Conservation (phyloP, 2,797 vertebrate species). For the Vultur gryphus region DNA sequence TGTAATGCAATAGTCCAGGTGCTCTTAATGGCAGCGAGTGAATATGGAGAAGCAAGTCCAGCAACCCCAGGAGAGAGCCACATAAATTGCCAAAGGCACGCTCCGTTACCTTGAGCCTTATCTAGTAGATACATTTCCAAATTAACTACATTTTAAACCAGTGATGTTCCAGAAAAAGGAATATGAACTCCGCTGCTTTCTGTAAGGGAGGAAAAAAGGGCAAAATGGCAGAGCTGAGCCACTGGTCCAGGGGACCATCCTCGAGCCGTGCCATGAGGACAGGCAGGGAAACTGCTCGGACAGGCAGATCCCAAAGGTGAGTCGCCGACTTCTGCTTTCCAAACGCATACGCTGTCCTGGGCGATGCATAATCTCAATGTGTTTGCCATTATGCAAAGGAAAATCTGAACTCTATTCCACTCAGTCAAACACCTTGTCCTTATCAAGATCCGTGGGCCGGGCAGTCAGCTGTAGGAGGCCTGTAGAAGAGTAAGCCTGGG, state of each 20-base stretch:
- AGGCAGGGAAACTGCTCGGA: not conserved
- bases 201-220: not conserved
- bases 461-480: not conserved
- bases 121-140: not conserved
- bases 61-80: not conserved
- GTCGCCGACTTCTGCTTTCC: not conserved
- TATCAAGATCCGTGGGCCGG: not conserved
- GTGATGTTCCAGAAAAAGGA: not conserved
- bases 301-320: not conserved
- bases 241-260: not conserved
- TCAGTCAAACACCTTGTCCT: not conserved
- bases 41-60: not conserved
- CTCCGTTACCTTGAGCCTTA: not conserved
- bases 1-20: not conserved
- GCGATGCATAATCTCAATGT: not conserved
- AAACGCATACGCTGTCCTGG: not conserved
- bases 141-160: not conserved
- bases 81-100: not conserved
- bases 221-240: not conserved
- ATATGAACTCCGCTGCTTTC: not conserved
- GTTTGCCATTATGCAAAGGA: not conserved
- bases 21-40: not conserved
- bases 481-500: not conserved
- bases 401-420: not conserved
- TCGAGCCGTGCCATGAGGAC: fast-evolving